Base-by-base conservation (phyloP, 2,113 vertebrate species). In the Aegithalos caudatus region DNA sequence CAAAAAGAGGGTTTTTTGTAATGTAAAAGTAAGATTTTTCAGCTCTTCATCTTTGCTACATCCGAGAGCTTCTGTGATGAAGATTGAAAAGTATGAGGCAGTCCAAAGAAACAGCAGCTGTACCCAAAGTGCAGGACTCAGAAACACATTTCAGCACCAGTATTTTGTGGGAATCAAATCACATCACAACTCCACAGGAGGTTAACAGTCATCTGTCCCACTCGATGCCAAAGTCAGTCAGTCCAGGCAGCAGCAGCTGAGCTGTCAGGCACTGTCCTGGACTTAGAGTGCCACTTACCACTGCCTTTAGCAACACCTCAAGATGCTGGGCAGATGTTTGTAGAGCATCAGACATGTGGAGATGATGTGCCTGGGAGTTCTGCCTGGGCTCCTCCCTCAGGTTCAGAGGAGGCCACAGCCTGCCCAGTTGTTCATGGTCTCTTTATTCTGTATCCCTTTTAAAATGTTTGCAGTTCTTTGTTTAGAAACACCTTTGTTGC, bases 401-500 rank as follows among this genome's bases (percentile, higher is more conserved):
- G 33, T 87, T 60, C 84, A 53, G 42, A 40, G 44, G 66, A 83
- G 50, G 69, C 65, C 73, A 73, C 56, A 93, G 73, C 28, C 67
- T 80, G 53, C n/a, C 45, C 47, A 57, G 67, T 81, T 69, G 33
- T 27, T 91, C 27, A 14, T 17, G 33, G n/a, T 58, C 74, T 87
- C 90, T 74, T 84, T 79, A 57, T 80, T 80, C 67, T 65, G 58
- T 8, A 27, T 61, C 22, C n/a, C 20, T 76, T 60, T 65, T 69
- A 65, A 71, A 72, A 61, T 17, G 15, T 61, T 77, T 77, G 54
- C 71, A 73, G 47, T 65, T 88, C 74, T 79, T 72, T 83, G 44
- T 73, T 67, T 77, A 66, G 42, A 92, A 83, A 83, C 51, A 94
- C 38, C 42, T 96, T 73, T 70, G 13, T 61, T 73, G 54, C 54